Conservation (phyloP, 2,888 invertebrate species). For the Dione juno region DNA sequence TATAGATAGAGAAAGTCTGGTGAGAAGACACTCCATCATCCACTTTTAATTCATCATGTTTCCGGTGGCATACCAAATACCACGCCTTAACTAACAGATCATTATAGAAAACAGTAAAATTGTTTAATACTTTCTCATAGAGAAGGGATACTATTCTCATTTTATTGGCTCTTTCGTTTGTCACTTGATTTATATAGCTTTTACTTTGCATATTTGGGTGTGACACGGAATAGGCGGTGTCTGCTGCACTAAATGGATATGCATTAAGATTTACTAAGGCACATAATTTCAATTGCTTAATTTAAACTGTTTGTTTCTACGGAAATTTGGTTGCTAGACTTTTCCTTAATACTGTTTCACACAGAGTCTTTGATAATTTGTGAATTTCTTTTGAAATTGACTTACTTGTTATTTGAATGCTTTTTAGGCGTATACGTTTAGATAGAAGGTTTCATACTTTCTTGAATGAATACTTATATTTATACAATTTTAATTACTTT, state of each 20-base stretch:
- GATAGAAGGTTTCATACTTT: too few species aligned
- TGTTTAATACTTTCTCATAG: slow-evolving; percentile 8
- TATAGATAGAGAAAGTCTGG: not conserved
- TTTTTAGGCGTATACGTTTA: too few species aligned
- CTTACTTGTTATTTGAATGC: too few species aligned
- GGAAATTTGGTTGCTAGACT: not conserved
- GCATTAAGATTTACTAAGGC: slow-evolving; percentile 30
- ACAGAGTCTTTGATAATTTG: too few species aligned
- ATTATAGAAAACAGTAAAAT: not conserved
- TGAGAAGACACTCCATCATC: not conserved
- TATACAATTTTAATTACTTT: too few species aligned
- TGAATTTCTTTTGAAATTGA: too few species aligned
- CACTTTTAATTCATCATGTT: not conserved
- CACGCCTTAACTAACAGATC: not conserved
- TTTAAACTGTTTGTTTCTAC: slow-evolving; percentile 12
- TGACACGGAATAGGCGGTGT: slow-evolving; percentile 42
- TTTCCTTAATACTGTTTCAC: not conserved
- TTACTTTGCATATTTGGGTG: slow-evolving; percentile 49
- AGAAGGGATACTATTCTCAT: slow-evolving; percentile 33
- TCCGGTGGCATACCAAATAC: too few species aligned
- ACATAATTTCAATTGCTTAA: slow-evolving; percentile 6
- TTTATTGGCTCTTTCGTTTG: slow-evolving; percentile 61
- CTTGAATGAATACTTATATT: too few species aligned
- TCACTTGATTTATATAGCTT: slow-evolving; percentile 57
- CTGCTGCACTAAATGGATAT: slow-evolving; percentile 32